Percentiles rank a stretch among this genome's conserved stretches.
These are phyloP conservation scores for Aldrovandia affinis DNA, from an alignment of 2,797 vertebrate species.

Conservation along the genomic window DNA sequence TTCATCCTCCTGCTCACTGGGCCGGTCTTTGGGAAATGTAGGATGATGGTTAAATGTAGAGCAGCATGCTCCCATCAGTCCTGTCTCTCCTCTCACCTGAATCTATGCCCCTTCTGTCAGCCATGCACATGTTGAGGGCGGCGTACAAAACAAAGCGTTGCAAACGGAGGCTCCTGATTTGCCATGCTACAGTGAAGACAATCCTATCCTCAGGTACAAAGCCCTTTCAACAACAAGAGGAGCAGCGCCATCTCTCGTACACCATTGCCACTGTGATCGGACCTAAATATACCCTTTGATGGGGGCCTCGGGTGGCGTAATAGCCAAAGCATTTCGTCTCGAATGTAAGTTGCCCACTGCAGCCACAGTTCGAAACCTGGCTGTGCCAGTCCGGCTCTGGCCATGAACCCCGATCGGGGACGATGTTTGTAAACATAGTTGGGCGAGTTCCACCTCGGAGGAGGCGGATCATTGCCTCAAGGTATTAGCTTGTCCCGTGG, in stretches of 20 bases:
- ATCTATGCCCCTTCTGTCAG: neutral
- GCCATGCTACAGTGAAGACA: neutral
- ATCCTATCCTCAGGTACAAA: neutral
- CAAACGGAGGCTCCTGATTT: neutral
- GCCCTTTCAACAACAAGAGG: neutral
- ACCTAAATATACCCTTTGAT: neutral
- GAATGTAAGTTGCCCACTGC: no score
- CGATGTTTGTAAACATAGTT: no score
- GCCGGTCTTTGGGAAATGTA: neutral
- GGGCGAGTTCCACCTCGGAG: no score
- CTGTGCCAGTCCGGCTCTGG: no score
- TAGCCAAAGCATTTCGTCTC: no score
- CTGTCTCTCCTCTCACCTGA: neutral
- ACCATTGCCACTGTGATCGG: neutral
- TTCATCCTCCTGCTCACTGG: neutral
- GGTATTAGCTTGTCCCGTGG: no score
- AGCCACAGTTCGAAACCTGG: no score
- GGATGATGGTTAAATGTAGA: neutral
- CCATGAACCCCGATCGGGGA: no score
- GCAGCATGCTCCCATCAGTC: neutral
- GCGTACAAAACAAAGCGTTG: neutral
- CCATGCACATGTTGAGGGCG: neutral
- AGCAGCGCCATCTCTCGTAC: no score
- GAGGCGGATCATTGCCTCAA: no score
- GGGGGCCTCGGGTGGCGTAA: no score